Base-by-base conservation (phyloP, 2,797 vertebrate species). In the Tarsius wallacei region DNA sequence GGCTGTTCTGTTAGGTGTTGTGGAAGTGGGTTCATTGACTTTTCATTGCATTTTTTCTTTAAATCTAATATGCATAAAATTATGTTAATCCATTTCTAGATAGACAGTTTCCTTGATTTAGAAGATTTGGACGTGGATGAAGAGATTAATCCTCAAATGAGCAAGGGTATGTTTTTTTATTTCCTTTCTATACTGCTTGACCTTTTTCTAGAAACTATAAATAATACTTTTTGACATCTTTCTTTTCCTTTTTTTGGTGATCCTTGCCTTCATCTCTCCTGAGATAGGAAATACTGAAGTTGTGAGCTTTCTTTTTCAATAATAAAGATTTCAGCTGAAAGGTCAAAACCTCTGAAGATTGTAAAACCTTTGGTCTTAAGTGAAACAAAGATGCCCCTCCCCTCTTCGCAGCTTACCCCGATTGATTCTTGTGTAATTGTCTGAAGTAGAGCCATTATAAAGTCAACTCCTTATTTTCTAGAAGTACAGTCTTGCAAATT, bases 51-150 rank as follows among this genome's bases (percentile, higher is more conserved):
- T 6, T 85, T 91, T 91, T 80, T 64, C 76, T 85, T 97, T 83
- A 80, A 85, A 15, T 90, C 85, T 68, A 77, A 0, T 96, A 96
- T 66, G 19, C 24, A 63, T 93, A 90, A 93, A 97, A 89, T 81
- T 24, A 76, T 97, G 63, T 89, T 68, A 8, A 49, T 12, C 63
- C 91, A 98, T 93, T 77, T 74, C 77, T 97, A 99, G 99, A 91
- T 99, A 95, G 97, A 98, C 71, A 98, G 97, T 92, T 98, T 96
- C 90, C 53, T 98, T 68, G 96, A 90, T 70, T 90, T 98, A 87
- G 97, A 98, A 85, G 98, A 98, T 95, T 82, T 49, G 90, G 97
- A 98, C 19, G 47, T 57, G 57, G 97, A 95, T 90, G 98, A 98
- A 93, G 97, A 98, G 63, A 93, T 81, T 82, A 28, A 96, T 21